These are phyloP conservation scores for Synergus umbraculus DNA, from an alignment of 2,888 invertebrate genomes.

Conservation along the genomic window DNA sequence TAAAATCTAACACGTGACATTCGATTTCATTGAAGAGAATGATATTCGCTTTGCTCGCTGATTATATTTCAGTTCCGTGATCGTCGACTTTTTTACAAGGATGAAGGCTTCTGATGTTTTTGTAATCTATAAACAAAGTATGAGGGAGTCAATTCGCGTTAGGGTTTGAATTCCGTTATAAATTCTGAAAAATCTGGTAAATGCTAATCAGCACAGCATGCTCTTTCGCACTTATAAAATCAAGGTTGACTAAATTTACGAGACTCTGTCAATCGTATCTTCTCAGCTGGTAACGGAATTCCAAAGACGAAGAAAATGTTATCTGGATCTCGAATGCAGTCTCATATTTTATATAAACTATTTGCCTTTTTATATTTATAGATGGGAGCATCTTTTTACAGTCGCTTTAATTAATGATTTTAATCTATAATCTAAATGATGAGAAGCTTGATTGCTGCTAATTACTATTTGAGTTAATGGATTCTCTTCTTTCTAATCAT, in stretches of 20 bases:
- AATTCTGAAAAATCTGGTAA: too few species aligned
- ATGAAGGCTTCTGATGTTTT: background rate
- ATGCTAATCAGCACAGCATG: too few species aligned
- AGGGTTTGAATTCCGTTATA: too few species aligned
- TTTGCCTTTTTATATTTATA: background rate
- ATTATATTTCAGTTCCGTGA: background rate
- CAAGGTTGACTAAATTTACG: too few species aligned
- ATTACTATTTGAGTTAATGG: background rate
- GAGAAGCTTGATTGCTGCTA: background rate
- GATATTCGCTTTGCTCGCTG: background rate
- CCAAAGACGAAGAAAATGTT: background rate
- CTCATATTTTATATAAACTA: conserved; percentile 17
- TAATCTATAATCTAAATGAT: background rate
- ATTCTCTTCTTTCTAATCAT: background rate
- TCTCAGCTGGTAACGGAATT: conserved; percentile 13
- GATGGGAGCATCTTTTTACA: background rate
- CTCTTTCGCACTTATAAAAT: too few species aligned
- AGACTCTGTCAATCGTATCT: background rate
- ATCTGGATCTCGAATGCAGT: background rate
- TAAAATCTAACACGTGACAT: conserved; percentile 11
- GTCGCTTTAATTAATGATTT: background rate
- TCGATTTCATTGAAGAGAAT: conserved; percentile 1
- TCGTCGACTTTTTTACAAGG: background rate
- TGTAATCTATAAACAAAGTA: background rate
- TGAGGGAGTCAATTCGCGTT: too few species aligned